Percentiles rank a stretch among this genome's conserved stretches.
Evolutionary conservation across 2,113 vertebrate species (phyloP).

Genomic region (Corvus cornix): DNA sequence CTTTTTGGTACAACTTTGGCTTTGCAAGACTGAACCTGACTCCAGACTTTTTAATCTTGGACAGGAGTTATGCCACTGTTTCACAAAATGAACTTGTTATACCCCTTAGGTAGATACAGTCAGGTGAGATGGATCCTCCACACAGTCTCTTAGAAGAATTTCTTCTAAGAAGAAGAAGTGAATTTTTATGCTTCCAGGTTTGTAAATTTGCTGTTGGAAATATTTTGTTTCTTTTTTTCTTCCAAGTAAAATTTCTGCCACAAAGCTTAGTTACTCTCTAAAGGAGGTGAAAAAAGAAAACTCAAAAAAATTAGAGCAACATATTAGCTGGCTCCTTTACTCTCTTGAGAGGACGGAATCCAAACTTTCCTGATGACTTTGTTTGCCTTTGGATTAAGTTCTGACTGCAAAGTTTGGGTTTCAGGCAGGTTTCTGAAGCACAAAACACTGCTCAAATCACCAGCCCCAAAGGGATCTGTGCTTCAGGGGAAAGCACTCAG

Average conservation of each 20-base stretch:
- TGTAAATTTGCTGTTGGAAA: neutral
- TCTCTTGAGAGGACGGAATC: neutral
- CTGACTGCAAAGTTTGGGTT: neutral
- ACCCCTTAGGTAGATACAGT: neutral
- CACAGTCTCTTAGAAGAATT: neutral
- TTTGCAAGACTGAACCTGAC: neutral
- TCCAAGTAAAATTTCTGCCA: neutral
- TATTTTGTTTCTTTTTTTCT: neutral
- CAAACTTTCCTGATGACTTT: neutral
- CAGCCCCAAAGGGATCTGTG: neutral
- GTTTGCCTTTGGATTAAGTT: slow-evolving; percentile 19
- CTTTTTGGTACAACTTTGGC: neutral
- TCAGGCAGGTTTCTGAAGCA: neutral
- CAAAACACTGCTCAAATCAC: neutral
- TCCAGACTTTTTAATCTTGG: neutral
- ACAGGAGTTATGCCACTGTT: neutral
- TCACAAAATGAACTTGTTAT: neutral
- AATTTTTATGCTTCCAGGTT: neutral
- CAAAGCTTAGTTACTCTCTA: neutral
- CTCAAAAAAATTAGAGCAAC: neutral
- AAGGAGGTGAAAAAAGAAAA: neutral
- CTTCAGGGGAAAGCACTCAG: neutral
- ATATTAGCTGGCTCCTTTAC: neutral
- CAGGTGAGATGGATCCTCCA: neutral
- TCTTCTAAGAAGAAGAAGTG: neutral